Conservation (phyloP, 2,888 invertebrate species). For the Lithosia quadra region DNA sequence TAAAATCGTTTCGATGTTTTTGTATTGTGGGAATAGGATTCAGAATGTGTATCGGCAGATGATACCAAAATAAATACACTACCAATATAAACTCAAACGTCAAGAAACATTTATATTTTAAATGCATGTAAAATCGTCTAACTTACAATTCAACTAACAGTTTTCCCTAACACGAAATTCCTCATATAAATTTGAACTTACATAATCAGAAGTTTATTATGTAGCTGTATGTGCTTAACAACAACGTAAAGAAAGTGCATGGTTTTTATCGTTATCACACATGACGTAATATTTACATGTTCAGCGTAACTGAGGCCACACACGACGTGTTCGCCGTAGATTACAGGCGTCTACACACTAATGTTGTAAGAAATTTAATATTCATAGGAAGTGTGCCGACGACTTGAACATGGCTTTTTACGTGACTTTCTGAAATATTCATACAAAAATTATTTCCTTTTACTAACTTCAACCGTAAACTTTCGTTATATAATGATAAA, state of each 20-base stretch:
- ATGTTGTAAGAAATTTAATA: slow-evolving; percentile 41
- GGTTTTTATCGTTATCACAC: slow-evolving; percentile 58
- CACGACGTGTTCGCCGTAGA: slow-evolving; percentile 39
- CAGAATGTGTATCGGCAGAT: too few relatives aligned
- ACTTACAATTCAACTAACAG: neutral
- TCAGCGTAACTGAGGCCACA: slow-evolving; percentile 53
- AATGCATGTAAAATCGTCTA: neutral
- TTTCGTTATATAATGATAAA: slow-evolving; percentile 21
- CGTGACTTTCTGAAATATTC: slow-evolving; percentile 45
- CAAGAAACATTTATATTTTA: neutral
- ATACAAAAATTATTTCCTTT: slow-evolving; percentile 32
- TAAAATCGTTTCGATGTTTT: too few relatives aligned
- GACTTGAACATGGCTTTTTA: slow-evolving; percentile 36
- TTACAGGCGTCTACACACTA: slow-evolving; percentile 37
- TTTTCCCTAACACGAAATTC: neutral
- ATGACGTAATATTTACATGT: slow-evolving; percentile 58
- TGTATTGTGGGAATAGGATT: too few relatives aligned
- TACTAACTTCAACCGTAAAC: slow-evolving; percentile 27
- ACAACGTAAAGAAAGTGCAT: slow-evolving; percentile 48
- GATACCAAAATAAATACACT: too few relatives aligned
- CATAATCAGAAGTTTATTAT: slow-evolving; percentile 21
- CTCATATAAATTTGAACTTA: slow-evolving; percentile 19
- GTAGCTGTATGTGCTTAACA: slow-evolving; percentile 31
- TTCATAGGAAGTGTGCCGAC: slow-evolving; percentile 41
- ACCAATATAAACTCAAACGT: too few relatives aligned